Percentiles rank a stretch among this genome's conserved stretches.
Evolutionary conservation across 2,113 vertebrate genomes (phyloP).

Genomic region (Oreochromis tanganicae): DNA sequence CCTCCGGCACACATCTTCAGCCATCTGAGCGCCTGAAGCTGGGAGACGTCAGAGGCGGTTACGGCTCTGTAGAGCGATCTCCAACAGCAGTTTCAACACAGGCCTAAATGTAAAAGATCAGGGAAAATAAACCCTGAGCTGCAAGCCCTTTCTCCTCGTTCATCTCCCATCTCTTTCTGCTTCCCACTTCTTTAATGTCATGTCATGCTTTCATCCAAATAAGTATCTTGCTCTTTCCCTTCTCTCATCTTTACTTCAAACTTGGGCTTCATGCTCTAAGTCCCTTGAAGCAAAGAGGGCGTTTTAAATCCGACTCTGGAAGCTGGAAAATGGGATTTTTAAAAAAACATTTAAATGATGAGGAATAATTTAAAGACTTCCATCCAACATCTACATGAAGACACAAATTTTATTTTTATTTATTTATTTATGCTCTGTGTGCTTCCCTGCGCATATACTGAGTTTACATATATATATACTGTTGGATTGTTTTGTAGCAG

Average conservation of each 20-base stretch:
- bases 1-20: not conserved
- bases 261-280: not conserved
- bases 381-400: not conserved
- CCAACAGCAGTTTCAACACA: conserved; percentile 8
- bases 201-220: conserved; percentile 21
- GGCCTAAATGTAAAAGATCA: not conserved
- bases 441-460: not conserved
- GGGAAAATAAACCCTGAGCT: not conserved
- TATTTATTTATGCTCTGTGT: not conserved
- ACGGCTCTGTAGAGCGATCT: not conserved
- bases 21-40: not conserved
- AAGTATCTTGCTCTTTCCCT: not conserved
- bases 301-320: not conserved
- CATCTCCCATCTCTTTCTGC: conserved; percentile 24
- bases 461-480: rapidly evolving
- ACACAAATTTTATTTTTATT: not conserved
- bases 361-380: not conserved
- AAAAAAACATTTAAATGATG: not conserved
- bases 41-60: not conserved
- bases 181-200: conserved; percentile 33
- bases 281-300: not conserved
- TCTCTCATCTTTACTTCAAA: conserved; percentile 13
- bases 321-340: not conserved
- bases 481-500: not conserved
- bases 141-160: conserved; percentile 7